These are phyloP conservation scores for Ctenicera cuprea DNA, from an alignment of 2,888 invertebrate genomes.

Conservation along the genomic window DNA sequence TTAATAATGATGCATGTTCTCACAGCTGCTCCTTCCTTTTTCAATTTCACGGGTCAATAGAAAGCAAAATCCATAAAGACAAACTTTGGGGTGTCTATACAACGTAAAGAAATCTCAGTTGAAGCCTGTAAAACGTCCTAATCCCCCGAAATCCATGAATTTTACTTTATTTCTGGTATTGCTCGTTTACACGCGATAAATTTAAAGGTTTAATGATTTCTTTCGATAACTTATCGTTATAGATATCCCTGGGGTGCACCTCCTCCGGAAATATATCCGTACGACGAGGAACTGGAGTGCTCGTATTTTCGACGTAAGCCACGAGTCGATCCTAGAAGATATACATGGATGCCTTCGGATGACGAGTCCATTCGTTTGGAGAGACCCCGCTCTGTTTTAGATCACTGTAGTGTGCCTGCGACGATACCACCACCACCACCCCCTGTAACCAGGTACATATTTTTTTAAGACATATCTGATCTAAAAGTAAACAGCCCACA, in stretches of 20 bases:
- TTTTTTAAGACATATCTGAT: too few relatives aligned
- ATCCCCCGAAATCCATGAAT: slow-evolving; percentile 2
- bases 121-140: not conserved
- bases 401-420: slow-evolving; percentile 72
- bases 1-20: too few relatives aligned
- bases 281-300: slow-evolving; percentile 85
- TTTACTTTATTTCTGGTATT: slow-evolving; percentile 6
- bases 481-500: too few relatives aligned
- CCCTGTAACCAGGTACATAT: slow-evolving; percentile 74
- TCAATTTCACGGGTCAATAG: too few relatives aligned
- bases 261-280: slow-evolving; percentile 77
- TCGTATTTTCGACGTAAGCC: slow-evolving; percentile 89
- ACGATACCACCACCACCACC: slow-evolving; percentile 76
- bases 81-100: too few relatives aligned
- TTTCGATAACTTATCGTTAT: slow-evolving; percentile 33
- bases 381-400: slow-evolving; percentile 75
- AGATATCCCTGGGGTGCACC: slow-evolving; percentile 79
- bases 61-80: too few relatives aligned
- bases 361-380: slow-evolving; percentile 84
- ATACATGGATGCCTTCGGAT: slow-evolving; percentile 87
- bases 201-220: slow-evolving; percentile 29
- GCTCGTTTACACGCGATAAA: slow-evolving; percentile 20
- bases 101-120: not conserved
- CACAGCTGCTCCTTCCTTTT: too few relatives aligned
- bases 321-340: slow-evolving; percentile 84